Evolutionary conservation across 2,113 vertebrate species (phyloP).

Genomic region (Tylochromis polylepis): DNA sequence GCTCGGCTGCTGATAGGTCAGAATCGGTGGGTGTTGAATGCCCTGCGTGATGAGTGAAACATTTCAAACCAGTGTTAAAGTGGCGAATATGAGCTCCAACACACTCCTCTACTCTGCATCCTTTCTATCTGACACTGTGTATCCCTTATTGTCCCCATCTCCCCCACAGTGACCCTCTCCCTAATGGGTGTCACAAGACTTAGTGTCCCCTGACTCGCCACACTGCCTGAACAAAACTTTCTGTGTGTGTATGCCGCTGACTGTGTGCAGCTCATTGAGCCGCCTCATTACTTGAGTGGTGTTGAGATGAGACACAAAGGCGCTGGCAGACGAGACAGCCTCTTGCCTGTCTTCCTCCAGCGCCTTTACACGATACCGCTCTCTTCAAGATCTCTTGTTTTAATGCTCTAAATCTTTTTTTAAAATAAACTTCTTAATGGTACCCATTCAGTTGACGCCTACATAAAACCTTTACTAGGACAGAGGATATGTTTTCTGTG

Average conservation of each 20-base stretch:
- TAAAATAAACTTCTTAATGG: background rate
- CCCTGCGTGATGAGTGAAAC: background rate
- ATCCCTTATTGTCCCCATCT: conserved; percentile 17
- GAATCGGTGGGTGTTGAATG: background rate
- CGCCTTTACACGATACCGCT: background rate
- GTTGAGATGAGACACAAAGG: conserved; percentile 36
- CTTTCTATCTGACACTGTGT: background rate
- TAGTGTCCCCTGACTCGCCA: conserved; percentile 23
- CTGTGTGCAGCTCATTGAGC: conserved; percentile 23
- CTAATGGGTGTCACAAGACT: conserved; percentile 67
- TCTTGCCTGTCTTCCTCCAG: background rate
- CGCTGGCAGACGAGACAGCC: background rate
- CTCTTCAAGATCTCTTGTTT: background rate
- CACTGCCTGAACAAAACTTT: conserved; percentile 44
- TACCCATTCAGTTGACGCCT: background rate
- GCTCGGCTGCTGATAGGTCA: conserved; percentile 4
- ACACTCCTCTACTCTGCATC: background rate
- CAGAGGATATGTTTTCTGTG: background rate
- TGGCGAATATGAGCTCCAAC: background rate
- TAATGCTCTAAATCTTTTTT: background rate
- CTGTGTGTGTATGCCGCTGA: conserved; percentile 27
- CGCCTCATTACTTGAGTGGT: conserved; percentile 26
- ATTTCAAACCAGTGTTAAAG: background rate
- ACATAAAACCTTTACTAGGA: background rate
- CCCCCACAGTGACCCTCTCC: conserved; percentile 25